Evolutionary conservation across 2,113 vertebrate species (phyloP).

Genomic region (Rhabdornis inornatus): DNA sequence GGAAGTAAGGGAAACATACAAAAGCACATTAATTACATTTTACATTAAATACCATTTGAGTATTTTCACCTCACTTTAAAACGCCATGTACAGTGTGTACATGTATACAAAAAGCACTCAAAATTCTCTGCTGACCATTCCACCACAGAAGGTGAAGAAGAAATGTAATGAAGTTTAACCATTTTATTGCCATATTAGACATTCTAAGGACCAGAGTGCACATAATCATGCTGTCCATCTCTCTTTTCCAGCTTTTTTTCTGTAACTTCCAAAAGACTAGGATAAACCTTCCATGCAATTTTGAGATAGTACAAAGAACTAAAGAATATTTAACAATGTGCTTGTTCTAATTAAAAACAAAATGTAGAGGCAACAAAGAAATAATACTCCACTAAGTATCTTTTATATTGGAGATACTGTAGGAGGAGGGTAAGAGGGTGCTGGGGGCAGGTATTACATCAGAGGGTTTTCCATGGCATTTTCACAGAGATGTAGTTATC

Average conservation of each 20-base stretch:
- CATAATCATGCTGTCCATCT: background rate
- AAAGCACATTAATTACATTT: background rate
- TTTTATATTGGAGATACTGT: background rate
- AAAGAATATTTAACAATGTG: background rate
- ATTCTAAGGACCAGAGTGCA: background rate
- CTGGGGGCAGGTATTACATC: background rate
- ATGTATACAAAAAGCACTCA: background rate
- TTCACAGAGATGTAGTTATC: background rate
- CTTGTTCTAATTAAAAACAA: background rate
- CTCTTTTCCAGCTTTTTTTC: background rate
- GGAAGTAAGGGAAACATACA: background rate
- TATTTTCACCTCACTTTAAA: background rate
- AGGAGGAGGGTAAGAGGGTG: background rate
- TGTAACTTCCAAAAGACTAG: background rate
- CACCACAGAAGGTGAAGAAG: background rate
- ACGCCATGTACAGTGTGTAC: background rate
- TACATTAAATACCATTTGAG: background rate
- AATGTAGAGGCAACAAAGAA: background rate
- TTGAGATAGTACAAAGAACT: background rate
- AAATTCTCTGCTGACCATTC: background rate
- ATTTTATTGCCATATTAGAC: background rate
- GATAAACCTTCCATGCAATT: background rate
- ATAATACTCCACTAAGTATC: background rate
- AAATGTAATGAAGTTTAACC: background rate
- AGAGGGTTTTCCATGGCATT: background rate